Percentiles rank a stretch among this genome's conserved stretches.
phyloP scores from a whole-genome alignment of 2,113 vertebrate genomes.

The Neomonachus schauinslandi region DNA sequence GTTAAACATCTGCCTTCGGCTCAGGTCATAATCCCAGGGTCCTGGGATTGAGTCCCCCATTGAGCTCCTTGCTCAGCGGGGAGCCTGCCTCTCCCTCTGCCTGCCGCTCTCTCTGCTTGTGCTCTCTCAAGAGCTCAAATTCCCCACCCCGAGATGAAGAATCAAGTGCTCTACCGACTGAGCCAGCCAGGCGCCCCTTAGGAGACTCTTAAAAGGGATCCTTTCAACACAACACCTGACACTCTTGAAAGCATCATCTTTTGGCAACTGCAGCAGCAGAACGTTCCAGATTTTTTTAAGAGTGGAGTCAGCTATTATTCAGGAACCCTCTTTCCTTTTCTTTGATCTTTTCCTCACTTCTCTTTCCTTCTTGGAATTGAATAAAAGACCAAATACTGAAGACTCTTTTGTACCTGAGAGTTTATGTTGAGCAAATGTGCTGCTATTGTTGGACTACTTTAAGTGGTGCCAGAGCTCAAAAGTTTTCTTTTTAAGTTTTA shows the following conservation, averaged over 20 bases:
- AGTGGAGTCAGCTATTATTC: background rate
- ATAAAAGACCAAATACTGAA: background rate
- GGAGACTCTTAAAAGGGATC: background rate
- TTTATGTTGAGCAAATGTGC: background rate
- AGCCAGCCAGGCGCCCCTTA: no score
- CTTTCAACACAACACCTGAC: background rate
- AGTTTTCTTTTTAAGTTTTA: background rate
- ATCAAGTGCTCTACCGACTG: no score
- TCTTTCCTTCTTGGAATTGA: background rate
- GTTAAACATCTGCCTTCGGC: no score
- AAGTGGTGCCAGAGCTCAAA: background rate
- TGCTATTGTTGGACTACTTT: background rate
- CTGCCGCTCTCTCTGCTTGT: no score
- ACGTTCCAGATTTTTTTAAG: background rate
- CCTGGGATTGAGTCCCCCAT: no score
- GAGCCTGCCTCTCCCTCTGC: no score
- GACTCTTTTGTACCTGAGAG: background rate
- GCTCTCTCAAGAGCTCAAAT: no score
- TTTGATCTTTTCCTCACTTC: background rate
- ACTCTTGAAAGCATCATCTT: background rate
- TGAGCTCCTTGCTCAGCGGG: no score
- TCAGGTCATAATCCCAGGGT: no score
- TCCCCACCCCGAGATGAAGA: no score
- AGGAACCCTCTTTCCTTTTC: background rate
- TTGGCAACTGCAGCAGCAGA: background rate